Evolutionary conservation across 2,888 invertebrate species (phyloP), one percentile per base, ranked within the genome.

Genomic region (Dyspetes luteomarginatus): DNA sequence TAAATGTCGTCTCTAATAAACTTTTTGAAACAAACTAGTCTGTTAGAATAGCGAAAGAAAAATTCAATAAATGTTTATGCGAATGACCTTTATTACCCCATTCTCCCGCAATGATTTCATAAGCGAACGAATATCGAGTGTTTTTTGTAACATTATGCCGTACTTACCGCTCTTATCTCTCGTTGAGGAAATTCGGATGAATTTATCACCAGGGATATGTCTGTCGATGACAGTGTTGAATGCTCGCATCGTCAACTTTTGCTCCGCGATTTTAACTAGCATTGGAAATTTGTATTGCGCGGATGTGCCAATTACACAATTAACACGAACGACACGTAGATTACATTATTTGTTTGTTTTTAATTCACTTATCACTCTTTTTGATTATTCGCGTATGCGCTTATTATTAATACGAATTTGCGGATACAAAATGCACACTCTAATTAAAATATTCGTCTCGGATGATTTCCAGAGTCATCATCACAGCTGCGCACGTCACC

Each of bases 101-200:
- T 48, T 24, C 24, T 12, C 19, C 50, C 50, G 43, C 19, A 4
- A 73, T 41, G 5, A 28, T 26, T 15, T 50, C 4, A 9, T 4
- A 4, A 52, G 9, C n/a, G 43, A 45, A n/a, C 36, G 3, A 7
- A 19, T 17, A 17, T 19, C 15, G 5, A 43, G 17, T 1, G 17
- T 64, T 43, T 2, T 24, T 22, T 26, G 3, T 52, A 12, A 43
- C 55, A 9, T 15, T 30, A 7, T 26, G 15, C 2, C 45, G 9
- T 15, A 45, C 68, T 41, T 68, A 81, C 81, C 76, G 43, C 41
- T 58, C 24, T 68, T 68, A 15, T 77, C 56, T 48, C 56, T 68
- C 22, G 72, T 30, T 17, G 60, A 12, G 7, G 19, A 7, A 26
- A 12, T 48, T 56, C 26, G 50, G n/a, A 19, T 55, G 12, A 68